Evolutionary conservation across 2,797 vertebrate genomes (phyloP).

Genomic region (Acrossocheilus wenchowensis): DNA sequence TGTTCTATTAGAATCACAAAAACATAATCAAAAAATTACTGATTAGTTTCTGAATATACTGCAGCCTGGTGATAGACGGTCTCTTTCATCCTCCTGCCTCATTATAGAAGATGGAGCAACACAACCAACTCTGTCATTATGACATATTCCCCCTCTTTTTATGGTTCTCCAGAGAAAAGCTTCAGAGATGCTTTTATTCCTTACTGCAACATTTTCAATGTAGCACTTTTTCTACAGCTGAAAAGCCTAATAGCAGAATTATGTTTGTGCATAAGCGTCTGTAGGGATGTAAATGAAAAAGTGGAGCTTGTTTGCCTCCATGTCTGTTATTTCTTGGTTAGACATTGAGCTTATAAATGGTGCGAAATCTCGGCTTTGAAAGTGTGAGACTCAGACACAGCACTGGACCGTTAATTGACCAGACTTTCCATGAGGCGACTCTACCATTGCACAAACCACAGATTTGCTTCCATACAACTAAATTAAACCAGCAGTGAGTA

Average conservation of each 20-base stretch:
- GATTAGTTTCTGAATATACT: neutral
- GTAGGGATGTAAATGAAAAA: neutral
- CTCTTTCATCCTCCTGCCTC: constrained; percentile 13
- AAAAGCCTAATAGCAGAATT: constrained; percentile 7
- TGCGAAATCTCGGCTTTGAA: neutral
- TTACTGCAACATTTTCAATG: constrained; percentile 11
- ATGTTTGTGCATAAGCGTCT: neutral
- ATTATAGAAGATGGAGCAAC: constrained; percentile 29
- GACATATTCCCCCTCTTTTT: neutral
- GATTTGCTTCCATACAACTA: constrained; percentile 6
- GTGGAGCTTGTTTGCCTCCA: neutral
- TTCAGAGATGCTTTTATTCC: constrained; percentile 20
- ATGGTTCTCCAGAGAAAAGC: constrained; percentile 10
- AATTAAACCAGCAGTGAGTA: constrained; percentile 8
- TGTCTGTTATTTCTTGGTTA: constrained; percentile 9
- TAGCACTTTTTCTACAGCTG: neutral
- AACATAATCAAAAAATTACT: constrained; percentile 6
- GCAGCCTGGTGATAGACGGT: neutral
- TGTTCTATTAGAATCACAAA: constrained; percentile 7
- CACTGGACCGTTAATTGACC: constrained; percentile 3
- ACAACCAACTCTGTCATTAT: constrained; percentile 27
- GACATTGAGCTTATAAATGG: neutral
- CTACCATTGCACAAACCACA: neutral
- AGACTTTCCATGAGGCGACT: constrained; percentile 1
- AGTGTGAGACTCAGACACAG: neutral